Evolutionary conservation across 2,113 vertebrate genomes (phyloP).

Genomic region (Leptobrachium ailaonicum): DNA sequence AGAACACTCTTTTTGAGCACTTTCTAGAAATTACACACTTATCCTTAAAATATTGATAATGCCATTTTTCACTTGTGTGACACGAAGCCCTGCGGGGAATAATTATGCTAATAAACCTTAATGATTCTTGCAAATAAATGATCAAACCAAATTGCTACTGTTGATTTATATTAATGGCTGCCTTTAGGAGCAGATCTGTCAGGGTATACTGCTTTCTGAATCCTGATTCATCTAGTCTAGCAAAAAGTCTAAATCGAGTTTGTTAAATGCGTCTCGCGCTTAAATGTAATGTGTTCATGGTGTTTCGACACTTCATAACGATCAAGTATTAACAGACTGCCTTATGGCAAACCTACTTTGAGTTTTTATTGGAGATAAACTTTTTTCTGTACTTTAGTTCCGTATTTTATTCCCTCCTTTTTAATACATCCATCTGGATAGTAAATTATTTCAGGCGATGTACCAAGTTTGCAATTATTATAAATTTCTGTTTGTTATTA

Average conservation of each 20-base stretch:
- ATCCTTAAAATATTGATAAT: slow-evolving; percentile 81
- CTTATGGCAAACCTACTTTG: slow-evolving; percentile 63
- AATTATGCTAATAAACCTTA: slow-evolving; percentile 84
- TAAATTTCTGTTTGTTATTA: slow-evolving; percentile 20
- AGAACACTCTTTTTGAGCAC: slow-evolving; percentile 63
- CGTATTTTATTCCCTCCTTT: not conserved
- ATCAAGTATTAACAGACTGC: slow-evolving; percentile 57
- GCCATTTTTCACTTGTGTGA: slow-evolving; percentile 78
- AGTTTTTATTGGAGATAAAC: slow-evolving; percentile 54
- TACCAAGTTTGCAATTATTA: not conserved
- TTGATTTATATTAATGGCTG: slow-evolving; percentile 83
- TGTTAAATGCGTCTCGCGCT: slow-evolving; percentile 64
- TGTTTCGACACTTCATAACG: slow-evolving; percentile 63
- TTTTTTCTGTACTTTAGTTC: slow-evolving; percentile 48
- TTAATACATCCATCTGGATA: not conserved
- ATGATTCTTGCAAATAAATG: slow-evolving; percentile 83
- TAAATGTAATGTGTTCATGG: slow-evolving; percentile 66
- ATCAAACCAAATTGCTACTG: slow-evolving; percentile 79
- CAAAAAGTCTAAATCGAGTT: slow-evolving; percentile 66
- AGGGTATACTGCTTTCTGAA: slow-evolving; percentile 67
- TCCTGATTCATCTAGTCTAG: slow-evolving; percentile 75
- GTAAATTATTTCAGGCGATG: not conserved
- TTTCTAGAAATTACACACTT: slow-evolving; percentile 66
- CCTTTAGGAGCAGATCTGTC: slow-evolving; percentile 78
- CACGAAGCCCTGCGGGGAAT: slow-evolving; percentile 76